Base-by-base conservation (phyloP, 1,140 invertebrate genomes). In the Atta texana region DNA sequence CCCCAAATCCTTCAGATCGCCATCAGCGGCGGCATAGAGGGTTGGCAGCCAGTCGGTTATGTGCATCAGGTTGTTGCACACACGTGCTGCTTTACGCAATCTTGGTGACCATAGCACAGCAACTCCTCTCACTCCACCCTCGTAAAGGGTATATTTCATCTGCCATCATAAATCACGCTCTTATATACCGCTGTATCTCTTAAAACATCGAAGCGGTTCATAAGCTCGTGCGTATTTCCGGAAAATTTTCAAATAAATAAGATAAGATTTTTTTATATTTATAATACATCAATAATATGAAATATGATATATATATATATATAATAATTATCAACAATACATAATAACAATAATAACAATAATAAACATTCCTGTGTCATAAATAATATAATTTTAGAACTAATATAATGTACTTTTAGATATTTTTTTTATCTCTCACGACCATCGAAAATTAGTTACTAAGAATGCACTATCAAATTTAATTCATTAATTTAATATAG, bases 21-120 rank as follows among this genome's bases (percentile, higher is more conserved):
- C 96, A 24, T 96, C 96, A 90, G 93, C 96, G 34, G 95, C 96
- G 3, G 95, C 90, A 51, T 95, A 96, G 0, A 98, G 89, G 0
- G 97, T 97, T 0, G 97, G 97, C 31, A 97, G 91, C 97, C 97
- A 97, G 90, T 97, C 97, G 16, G 96, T 95, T 16, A 98, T 96
- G 89, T 97, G 97, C 87, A 97, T 95, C 91, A 97, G 93, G 39
- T 96, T 92, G 59, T 94, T 93, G 1, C 94, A 95, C 14, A 96
- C 94, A 0, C 95, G 93, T 8, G 96, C 95, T 80, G 93, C 91
- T 78, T 93, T 92, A 51, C 93, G 89, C n/a, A 96, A 87, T 57
- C 96, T 93, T 2, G 96, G 95, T 84, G 96, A 96, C 96, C 97
- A 97, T n/a, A 98, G 93, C 39, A 97, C 96, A 0, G 96, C 96